Base-by-base conservation (phyloP, 37 sponge, comb jelly and placozoan genomes). In the Tethya wilhelma region DNA sequence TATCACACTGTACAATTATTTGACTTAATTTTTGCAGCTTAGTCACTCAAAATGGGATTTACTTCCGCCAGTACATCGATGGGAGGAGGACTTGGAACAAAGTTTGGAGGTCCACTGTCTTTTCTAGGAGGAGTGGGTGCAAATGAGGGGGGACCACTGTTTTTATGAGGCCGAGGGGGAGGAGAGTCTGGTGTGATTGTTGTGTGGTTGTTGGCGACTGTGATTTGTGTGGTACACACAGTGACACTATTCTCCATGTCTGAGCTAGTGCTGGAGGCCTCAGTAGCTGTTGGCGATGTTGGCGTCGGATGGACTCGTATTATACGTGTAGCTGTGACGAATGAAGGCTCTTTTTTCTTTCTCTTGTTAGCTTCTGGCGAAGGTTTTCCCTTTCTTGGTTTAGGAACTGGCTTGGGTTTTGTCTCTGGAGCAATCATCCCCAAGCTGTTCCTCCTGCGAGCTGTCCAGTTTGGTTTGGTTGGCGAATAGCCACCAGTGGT, bases 71-170 rank as follows among this genome's bases (percentile, higher is more conserved):
- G 19, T 34, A 36, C 67, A 37, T 31, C 32, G 5, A 31, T 32
- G 4, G 71, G 49, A 44, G 71, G 71, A 22, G 71, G 45, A n/a
- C 46, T 44, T 4, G 71, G 71, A 3, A 71, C 45, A 71, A 71
- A 71, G 29, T 71, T 71, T 38, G 71, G 71, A 6, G 71, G 71
- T 22, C 71, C 71, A 71, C 71, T 71, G 29, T 71, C 45, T 22
- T 31, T 36, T 3, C 29, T 19, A 11, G 41, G 69, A 19, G 12
- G 25, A 5, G 71, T 4, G 29, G 71, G 71, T 25, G 6, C 28
- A 41, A 44, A 4, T 22, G 71, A 71, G 22, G 26, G 6, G 5
- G 71, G 49, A 2, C 28, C 43, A 67, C 40, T 37, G 40, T 7
- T 67, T 8, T 36, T 30, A 23, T 12, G 8, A n/a, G 30, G 12